These are phyloP conservation scores for Empis livida DNA, from an alignment of 2,888 invertebrate species.

Conservation along the genomic window DNA sequence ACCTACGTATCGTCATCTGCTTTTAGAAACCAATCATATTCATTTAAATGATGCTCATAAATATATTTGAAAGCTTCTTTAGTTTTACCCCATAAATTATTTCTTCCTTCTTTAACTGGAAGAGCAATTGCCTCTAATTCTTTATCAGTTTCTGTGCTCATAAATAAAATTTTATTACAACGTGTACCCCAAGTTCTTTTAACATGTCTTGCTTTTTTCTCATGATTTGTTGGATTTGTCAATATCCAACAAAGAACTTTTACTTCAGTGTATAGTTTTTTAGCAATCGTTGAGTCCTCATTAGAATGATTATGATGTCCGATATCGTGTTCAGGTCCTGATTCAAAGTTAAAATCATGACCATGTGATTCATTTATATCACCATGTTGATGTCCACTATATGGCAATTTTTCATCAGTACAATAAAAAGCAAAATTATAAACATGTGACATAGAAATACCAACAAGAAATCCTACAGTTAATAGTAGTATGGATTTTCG, in stretches of 20 bases:
- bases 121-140: constrained; percentile 66
- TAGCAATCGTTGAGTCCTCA: constrained; percentile 41
- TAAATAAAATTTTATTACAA: constrained; percentile 75
- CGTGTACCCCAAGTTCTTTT: constrained; percentile 87
- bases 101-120: constrained; percentile 68
- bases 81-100: constrained; percentile 88
- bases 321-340: constrained; percentile 35
- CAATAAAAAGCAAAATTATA: constrained; percentile 23
- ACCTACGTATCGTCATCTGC: constrained; percentile 97
- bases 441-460: constrained; percentile 33
- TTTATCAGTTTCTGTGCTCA: constrained; percentile 60
- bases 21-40: constrained; percentile 91
- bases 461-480: constrained; percentile 31
- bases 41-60: constrained; percentile 61
- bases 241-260: constrained; percentile 87
- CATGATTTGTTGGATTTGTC: constrained; percentile 78
- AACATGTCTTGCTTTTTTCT: constrained; percentile 78
- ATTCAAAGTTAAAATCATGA: constrained; percentile 31
- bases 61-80: constrained; percentile 79
- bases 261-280: constrained; percentile 51
- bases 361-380: constrained; percentile 35
- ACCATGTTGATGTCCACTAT: constrained; percentile 26
- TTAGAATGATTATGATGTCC: constrained; percentile 42
- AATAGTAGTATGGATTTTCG: constrained; percentile 28
- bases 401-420: constrained; percentile 22